These are phyloP conservation scores for Thripadectes ignobilis DNA, from an alignment of 2,797 vertebrate genomes.

Conservation along the genomic window DNA sequence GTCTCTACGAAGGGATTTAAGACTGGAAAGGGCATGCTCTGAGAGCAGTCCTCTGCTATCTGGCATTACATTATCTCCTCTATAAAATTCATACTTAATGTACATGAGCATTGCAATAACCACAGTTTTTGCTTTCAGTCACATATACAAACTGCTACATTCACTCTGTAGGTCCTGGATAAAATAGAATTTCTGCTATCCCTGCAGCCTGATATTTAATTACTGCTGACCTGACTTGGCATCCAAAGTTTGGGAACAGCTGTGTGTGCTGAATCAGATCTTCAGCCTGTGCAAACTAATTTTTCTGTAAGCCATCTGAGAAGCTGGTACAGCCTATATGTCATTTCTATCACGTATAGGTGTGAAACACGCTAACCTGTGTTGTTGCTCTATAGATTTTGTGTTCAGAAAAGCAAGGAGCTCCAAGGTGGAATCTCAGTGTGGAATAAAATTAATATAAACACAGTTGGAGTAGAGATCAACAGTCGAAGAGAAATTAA, in stretches of 20 bases:
- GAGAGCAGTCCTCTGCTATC: background rate
- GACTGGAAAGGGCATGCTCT: background rate
- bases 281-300: background rate
- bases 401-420: background rate
- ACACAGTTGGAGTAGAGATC: background rate
- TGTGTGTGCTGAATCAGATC: slow-evolving; percentile 31
- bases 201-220: background rate
- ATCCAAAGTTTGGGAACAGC: slow-evolving; percentile 12
- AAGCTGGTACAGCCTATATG: background rate
- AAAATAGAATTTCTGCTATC: background rate
- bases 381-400: background rate
- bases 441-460: background rate
- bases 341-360: background rate
- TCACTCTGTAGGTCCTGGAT: background rate
- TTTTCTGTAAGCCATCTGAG: background rate
- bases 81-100: background rate
- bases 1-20: background rate
- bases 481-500: background rate
- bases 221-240: slow-evolving; percentile 30
- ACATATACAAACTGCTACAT: background rate
- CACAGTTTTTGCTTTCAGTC: background rate
- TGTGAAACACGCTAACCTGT: background rate
- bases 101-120: background rate
- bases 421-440: background rate
- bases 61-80: background rate